Percentiles rank a stretch among this genome's conserved stretches.
Conservation (phyloP, 2,797 vertebrate species). For the Mormyrops boulengeri region DNA sequence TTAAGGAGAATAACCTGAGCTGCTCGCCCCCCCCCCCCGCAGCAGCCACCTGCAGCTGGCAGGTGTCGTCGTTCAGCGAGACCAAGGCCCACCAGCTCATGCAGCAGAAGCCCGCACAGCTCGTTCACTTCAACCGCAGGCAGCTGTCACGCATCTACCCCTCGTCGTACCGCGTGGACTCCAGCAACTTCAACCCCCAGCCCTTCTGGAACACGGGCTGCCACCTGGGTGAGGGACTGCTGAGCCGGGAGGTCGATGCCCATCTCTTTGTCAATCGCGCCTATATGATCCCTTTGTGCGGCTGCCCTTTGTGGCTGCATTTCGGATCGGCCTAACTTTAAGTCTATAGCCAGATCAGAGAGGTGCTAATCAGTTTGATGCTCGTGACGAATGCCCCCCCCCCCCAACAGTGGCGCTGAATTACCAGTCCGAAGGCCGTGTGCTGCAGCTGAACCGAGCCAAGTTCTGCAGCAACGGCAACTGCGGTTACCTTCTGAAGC, state of each 20-base stretch:
- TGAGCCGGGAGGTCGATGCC: not conserved
- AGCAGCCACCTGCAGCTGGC: slow-evolving; percentile 78
- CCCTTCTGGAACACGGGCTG: slow-evolving; percentile 95
- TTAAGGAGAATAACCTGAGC: not conserved
- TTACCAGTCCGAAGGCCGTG: slow-evolving; percentile 93
- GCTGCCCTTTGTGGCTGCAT: not conserved
- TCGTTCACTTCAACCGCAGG: slow-evolving; percentile 86
- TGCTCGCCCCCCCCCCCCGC: not conserved
- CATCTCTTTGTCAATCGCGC: not conserved
- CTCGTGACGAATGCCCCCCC: not conserved
- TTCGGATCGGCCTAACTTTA: not conserved
- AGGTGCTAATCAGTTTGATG: not conserved
- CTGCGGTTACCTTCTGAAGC: slow-evolving; percentile 92
- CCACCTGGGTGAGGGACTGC: slow-evolving; percentile 74
- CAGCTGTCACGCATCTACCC: slow-evolving; percentile 94
- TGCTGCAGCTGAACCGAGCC: slow-evolving; percentile 91
- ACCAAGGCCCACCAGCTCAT: slow-evolving; percentile 90
- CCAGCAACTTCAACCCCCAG: slow-evolving; percentile 96
- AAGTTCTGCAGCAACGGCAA: slow-evolving; percentile 91
- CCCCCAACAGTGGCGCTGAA: slow-evolving; percentile 79
- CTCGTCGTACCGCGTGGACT: slow-evolving; percentile 90
- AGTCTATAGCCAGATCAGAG: not conserved
- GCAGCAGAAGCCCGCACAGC: slow-evolving; percentile 79
- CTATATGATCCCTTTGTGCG: not conserved
- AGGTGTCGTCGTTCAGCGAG: slow-evolving; percentile 95